A percentile compares a stretch with the other conserved stretches of the same genome.
Conservation (phyloP, 2,888 invertebrate genomes). For the Acrobasis suavella region DNA sequence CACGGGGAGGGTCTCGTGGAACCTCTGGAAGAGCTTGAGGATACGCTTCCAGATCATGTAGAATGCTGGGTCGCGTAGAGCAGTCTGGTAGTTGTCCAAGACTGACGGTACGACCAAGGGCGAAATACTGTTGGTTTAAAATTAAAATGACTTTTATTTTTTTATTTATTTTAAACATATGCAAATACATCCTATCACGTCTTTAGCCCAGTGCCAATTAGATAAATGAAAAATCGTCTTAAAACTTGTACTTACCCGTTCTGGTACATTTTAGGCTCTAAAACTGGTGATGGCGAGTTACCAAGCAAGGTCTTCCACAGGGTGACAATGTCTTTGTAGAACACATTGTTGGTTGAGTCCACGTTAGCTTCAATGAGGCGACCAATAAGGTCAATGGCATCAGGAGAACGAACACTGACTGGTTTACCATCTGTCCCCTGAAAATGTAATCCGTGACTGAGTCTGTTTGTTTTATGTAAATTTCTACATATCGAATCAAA, state of each 20-base stretch:
- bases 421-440: slow-evolving; percentile 71
- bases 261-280: slow-evolving; percentile 34
- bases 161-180: too few species aligned
- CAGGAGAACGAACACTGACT: slow-evolving; percentile 82
- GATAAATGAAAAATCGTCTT: too few species aligned
- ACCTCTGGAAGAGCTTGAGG: slow-evolving; percentile 79
- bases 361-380: slow-evolving; percentile 85
- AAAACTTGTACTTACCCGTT: slow-evolving; percentile 44
- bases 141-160: slow-evolving; percentile 13
- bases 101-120: slow-evolving; percentile 82
- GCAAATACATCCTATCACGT: too few species aligned
- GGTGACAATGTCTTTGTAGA: slow-evolving; percentile 82
- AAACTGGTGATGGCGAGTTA: slow-evolving; percentile 48
- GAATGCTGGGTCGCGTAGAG: slow-evolving; percentile 86
- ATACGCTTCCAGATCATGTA: slow-evolving; percentile 86
- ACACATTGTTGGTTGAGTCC: slow-evolving; percentile 81
- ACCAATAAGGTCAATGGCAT: slow-evolving; percentile 85
- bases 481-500: too few species aligned
- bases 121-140: slow-evolving; percentile 43
- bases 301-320: slow-evolving; percentile 84
- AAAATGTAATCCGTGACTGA: slow-evolving; percentile 15
- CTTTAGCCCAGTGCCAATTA: too few species aligned
- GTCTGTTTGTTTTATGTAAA: too few species aligned
- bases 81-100: slow-evolving; percentile 85
- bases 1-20: slow-evolving; percentile 80